Evolutionary conservation across 2,797 vertebrate species (phyloP).

Genomic region (Varecia variegata): DNA sequence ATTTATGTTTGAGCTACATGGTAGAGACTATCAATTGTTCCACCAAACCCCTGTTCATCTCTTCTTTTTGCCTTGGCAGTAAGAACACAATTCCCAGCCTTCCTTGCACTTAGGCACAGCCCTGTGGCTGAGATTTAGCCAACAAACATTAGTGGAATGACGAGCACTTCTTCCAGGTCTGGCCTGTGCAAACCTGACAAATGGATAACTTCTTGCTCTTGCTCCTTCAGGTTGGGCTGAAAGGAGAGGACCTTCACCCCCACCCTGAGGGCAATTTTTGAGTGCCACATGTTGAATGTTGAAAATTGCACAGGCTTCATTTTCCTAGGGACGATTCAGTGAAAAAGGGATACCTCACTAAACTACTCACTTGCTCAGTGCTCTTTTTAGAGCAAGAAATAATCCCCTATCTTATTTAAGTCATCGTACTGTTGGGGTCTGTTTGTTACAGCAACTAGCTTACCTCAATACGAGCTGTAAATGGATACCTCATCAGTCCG

Average conservation of each 20-base stretch:
- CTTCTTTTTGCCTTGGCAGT: neutral
- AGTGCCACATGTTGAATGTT: neutral
- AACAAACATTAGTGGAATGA: neutral
- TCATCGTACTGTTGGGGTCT: neutral
- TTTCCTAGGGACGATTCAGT: neutral
- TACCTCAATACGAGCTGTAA: neutral
- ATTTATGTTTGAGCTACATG: neutral
- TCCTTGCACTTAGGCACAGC: neutral
- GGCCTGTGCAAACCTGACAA: too few relatives aligned
- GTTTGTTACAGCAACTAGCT: neutral
- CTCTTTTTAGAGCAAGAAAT: neutral
- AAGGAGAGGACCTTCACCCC: neutral
- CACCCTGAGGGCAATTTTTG: neutral
- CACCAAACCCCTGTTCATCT: neutral
- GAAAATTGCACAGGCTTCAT: neutral
- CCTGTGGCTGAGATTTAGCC: neutral
- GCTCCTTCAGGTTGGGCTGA: neutral
- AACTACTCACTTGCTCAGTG: neutral
- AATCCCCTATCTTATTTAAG: neutral
- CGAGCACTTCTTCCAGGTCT: neutral
- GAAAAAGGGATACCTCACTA: neutral
- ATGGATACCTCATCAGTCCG: neutral
- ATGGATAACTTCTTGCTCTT: neutral
- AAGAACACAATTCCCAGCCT: neutral
- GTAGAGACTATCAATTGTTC: neutral